These are phyloP conservation scores for Maconellicoccus hirsutus DNA, from an alignment of 1,140 invertebrate genomes.

Conservation along the genomic window DNA sequence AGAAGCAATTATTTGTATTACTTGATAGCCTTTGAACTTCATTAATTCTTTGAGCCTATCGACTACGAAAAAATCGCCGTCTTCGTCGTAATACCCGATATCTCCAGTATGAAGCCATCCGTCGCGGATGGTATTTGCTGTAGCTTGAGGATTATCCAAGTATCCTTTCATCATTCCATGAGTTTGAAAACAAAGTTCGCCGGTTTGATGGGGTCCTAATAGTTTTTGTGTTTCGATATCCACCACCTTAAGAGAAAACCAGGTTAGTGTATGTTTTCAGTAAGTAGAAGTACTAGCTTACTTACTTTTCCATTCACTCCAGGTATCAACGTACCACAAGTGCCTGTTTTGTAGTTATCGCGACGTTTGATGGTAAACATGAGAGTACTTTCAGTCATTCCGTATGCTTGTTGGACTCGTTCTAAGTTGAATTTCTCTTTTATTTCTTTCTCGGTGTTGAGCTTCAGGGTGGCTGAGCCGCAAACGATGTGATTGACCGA, in stretches of 20 bases:
- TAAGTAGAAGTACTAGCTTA: background rate
- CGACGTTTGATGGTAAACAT: constrained; percentile 30
- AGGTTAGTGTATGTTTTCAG: constrained; percentile 38
- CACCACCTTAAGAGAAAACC: constrained; percentile 36
- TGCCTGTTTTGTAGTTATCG: constrained; percentile 25
- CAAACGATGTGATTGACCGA: constrained; percentile 44
- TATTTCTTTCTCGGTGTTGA: constrained; percentile 26
- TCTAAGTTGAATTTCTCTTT: constrained; percentile 27
- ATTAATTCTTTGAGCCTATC: constrained; percentile 68
- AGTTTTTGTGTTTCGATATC: constrained; percentile 47
- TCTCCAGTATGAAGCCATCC: constrained; percentile 71
- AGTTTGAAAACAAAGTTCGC: constrained; percentile 58
- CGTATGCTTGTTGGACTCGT: constrained; percentile 46
- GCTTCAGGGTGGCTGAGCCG: constrained; percentile 43
- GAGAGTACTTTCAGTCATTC: constrained; percentile 54
- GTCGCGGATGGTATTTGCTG: constrained; percentile 48
- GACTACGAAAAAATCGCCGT: constrained; percentile 56
- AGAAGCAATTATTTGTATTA: constrained; percentile 31
- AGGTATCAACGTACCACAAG: constrained; percentile 34
- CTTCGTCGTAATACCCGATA: constrained; percentile 57
- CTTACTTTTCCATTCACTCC: constrained; percentile 47
- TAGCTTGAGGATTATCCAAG: constrained; percentile 47
- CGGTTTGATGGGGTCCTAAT: constrained; percentile 45
- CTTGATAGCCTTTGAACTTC: constrained; percentile 66
- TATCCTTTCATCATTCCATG: constrained; percentile 54